These are phyloP conservation scores for Serrognathus titanus DNA, from an alignment of 2,888 invertebrate species.

Conservation along the genomic window DNA sequence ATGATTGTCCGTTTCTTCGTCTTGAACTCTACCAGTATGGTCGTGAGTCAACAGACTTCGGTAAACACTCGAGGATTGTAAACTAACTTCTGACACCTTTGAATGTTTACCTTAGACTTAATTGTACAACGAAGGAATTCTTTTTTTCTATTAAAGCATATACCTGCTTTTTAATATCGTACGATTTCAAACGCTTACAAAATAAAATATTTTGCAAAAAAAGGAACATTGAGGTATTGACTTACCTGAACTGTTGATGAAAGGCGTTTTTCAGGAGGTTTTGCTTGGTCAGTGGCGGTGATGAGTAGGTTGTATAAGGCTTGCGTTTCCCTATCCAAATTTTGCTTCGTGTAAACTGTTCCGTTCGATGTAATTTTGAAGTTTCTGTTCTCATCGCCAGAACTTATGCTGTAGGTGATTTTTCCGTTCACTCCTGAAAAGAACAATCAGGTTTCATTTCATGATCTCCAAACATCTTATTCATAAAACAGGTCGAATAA, in stretches of 20 bases:
- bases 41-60: constrained; percentile 1
- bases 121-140: constrained; percentile 19
- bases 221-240: constrained; percentile 2
- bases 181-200: too few species aligned
- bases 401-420: constrained; percentile 75
- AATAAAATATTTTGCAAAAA: not conserved
- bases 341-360: constrained; percentile 71
- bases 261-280: constrained; percentile 66
- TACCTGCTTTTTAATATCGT: not conserved
- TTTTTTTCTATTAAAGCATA: constrained; percentile 5
- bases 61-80: constrained; percentile 3
- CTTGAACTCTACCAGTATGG: not conserved
- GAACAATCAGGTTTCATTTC: not conserved
- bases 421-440: constrained; percentile 78
- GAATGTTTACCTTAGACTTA: constrained; percentile 22
- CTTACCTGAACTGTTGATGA: constrained; percentile 83
- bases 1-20: not conserved
- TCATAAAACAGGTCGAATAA: too few species aligned
- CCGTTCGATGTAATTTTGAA: constrained; percentile 82
- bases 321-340: constrained; percentile 79
- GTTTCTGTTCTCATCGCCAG: constrained; percentile 76
- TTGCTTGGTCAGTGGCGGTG: constrained; percentile 81
- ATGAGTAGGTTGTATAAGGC: constrained; percentile 81
- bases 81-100: constrained; percentile 6
- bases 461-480: too few species aligned